A percentile compares a stretch with the other conserved stretches of the same genome.
Conservation (phyloP, 2,888 invertebrate genomes). For the Ernsta delagoae region DNA sequence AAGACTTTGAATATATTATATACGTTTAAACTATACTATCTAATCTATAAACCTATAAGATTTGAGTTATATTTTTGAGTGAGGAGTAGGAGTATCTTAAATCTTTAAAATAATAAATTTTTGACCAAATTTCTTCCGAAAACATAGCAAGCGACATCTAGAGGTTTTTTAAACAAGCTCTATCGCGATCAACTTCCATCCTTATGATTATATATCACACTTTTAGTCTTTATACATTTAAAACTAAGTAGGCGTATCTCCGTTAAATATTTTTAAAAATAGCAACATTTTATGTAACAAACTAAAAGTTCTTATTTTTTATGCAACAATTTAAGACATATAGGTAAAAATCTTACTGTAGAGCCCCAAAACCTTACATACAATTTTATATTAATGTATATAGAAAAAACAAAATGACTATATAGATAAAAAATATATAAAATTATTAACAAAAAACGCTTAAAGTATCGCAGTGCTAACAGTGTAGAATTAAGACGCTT, state of each 20-base stretch:
- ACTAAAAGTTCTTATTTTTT: neutral
- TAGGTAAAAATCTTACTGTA: no score
- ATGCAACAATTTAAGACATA: no score
- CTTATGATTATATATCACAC: conserved; percentile 8
- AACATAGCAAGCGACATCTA: neutral
- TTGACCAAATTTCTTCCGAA: neutral
- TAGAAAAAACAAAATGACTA: neutral
- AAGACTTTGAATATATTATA: no score
- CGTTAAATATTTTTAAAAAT: neutral
- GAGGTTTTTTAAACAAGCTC: neutral
- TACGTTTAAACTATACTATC: no score
- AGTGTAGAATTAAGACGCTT: no score
- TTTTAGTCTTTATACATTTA: neutral
- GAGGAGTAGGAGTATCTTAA: no score
- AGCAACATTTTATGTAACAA: neutral
- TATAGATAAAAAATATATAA: neutral
- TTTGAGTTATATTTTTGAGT: no score
- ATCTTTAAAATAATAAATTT: neutral
- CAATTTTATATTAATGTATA: no score
- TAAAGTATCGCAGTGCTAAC: no score
- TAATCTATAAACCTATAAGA: no score
- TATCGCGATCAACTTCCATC: neutral
- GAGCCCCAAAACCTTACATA: no score
- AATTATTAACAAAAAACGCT: neutral
- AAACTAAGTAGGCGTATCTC: neutral